Evolutionary conservation across 2,888 invertebrate species (phyloP), one percentile per base, ranked within the genome.

Genomic region (Pogonocherus hispidulus): DNA sequence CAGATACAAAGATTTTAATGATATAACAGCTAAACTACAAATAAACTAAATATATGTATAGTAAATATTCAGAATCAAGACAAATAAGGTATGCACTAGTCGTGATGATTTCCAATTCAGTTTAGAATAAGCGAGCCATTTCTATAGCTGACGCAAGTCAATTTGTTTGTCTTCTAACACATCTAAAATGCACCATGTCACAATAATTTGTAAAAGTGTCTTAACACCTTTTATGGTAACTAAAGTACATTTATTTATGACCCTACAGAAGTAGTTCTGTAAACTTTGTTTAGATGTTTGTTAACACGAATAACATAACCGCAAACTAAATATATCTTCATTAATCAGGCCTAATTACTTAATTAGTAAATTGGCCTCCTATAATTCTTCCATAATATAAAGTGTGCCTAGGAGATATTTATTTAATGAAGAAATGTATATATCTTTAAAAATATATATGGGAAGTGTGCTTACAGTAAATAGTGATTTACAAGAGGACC

Each of bases 341-440:
- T 75, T 75, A 71, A 76, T 76, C 72, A 73, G 72, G 70, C 70
- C 66, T 75, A 77, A 78, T 78, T 75, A 54, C 63, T 75, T 75
- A 70, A 79, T 76, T 76, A 69, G 72, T 72, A 75, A 77, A 79
- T 76, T 77, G 75, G 67, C 37, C 56, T 69, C 67, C 67, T 70
- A 73, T 73, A 67, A 71, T 64, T 19, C 65, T 71, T 56, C 68
- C 60, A 57, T 70, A 69, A 73, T 60, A 27, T 14, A n/a, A n/a
- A n/a, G n/a, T n/a, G n/a, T n/a, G n/a, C n/a, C n/a, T n/a, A n/a
- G n/a, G n/a, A n/a, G n/a, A n/a, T n/a, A n/a, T n/a, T n/a, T n/a
- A n/a, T n/a, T n/a, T n/a, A n/a, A n/a, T n/a, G n/a, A n/a, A n/a
- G n/a, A n/a, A n/a, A n/a, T n/a, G n/a, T n/a, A n/a, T n/a, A n/a